Base-by-base conservation (phyloP, 1,140 invertebrate genomes). In the Tetragonula clypearis region DNA sequence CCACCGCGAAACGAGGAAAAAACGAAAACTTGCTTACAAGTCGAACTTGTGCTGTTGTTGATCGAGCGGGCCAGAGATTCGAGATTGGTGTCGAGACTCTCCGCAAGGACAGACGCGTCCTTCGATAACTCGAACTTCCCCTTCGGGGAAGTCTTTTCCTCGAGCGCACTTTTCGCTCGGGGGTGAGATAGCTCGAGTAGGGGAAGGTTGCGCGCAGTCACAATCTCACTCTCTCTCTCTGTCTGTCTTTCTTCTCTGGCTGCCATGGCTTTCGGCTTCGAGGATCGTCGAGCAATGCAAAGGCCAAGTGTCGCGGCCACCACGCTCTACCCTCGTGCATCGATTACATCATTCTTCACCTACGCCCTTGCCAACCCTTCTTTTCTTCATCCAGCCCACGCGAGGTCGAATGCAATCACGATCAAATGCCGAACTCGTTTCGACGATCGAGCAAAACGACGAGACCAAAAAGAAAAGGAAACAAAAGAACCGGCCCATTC, bases 71-170 rank as follows among this genome's bases (percentile, higher is more conserved):
- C 30, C 30, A 30, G 30, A 30, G 41, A 26, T 65, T 60, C 1
- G 41, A 65, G 68, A 69, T 80, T 72, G 12, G 30, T 66, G 30
- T 66, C 87, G 88, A 83, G 69, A 30, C 30, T 86, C 73, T 82
- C 80, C 80, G 72, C 85, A 89, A 90, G 88, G 85, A 89, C 88
- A 62, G 71, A 80, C 85, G 85, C 82, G 82, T 84, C 81, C 76
- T 76, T 62, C 65, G 74, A 83, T 89, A 89, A 87, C 87, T 87
- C 55, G 78, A 49, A 74, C 66, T 35, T 26, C 53, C 75, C 76
- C 75, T 89, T 85, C 80, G 78, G n/a, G n/a, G n/a, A n/a, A n/a
- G 71, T 71, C 82, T 90, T 87, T 62, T 80, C 84, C 65, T 76
- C 72, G 72, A 71, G 72, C 53, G 55, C 53, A 62, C 84, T 85